A percentile compares a stretch with the other conserved stretches of the same genome.
phyloP scores from a whole-genome alignment of 2,797 vertebrate genomes.

The Gymnothorax javanicus region DNA sequence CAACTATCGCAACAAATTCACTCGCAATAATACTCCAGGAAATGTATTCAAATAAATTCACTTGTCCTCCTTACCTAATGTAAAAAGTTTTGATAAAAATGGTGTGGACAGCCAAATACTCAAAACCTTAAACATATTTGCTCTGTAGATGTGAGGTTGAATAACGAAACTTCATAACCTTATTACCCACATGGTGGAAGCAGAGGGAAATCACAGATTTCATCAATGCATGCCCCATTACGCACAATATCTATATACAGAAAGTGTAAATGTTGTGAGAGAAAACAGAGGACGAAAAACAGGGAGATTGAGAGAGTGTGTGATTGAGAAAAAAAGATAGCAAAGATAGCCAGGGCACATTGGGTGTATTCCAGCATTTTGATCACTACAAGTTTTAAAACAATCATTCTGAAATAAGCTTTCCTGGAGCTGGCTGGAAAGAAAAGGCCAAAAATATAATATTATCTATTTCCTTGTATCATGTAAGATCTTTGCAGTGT shows the following conservation, averaged over 20 bases:
- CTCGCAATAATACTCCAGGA: too few relatives aligned
- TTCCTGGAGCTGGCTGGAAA: too few relatives aligned
- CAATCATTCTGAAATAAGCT: too few relatives aligned
- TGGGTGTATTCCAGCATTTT: constrained; percentile 12
- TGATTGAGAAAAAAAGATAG: neutral
- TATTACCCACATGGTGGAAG: neutral
- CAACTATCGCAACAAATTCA: too few relatives aligned
- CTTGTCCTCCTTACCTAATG: neutral
- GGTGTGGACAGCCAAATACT: neutral
- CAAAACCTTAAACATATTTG: neutral
- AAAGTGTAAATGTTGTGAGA: neutral
- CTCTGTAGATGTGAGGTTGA: neutral
- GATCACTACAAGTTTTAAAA: too few relatives aligned
- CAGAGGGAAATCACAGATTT: neutral
- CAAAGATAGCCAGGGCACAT: neutral
- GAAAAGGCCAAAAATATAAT: too few relatives aligned
- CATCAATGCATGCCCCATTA: neutral
- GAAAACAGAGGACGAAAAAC: neutral
- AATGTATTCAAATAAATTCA: too few relatives aligned
- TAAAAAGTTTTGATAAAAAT: neutral
- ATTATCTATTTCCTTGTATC: too few relatives aligned
- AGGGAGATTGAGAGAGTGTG: neutral
- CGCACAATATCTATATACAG: neutral
- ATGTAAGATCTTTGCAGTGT: too few relatives aligned
- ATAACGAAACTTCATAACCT: neutral